phyloP scores from a whole-genome alignment of 2,113 vertebrate genomes.

The Oryzias celebensis region DNA sequence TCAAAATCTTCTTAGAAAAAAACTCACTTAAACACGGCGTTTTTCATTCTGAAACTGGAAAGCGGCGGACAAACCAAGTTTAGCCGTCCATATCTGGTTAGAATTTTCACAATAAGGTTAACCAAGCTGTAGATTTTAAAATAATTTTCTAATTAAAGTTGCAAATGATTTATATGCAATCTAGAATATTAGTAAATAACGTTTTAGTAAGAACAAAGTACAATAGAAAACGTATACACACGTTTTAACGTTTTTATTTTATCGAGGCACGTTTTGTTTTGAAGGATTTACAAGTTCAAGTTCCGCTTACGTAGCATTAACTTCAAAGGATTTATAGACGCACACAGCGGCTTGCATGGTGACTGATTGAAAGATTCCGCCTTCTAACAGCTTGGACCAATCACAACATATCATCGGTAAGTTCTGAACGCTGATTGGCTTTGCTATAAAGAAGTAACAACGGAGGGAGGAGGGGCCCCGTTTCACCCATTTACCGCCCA shows the following conservation, averaged over 20 bases:
- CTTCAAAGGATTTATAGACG: background rate
- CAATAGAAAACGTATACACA: no score
- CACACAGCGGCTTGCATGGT: slow-evolving; percentile 6
- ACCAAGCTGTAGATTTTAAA: no score
- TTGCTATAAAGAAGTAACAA: background rate
- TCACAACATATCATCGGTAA: slow-evolving; percentile 20
- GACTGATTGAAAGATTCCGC: slow-evolving; percentile 65
- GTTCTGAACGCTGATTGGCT: slow-evolving; percentile 31
- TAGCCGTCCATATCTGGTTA: slow-evolving; percentile 7
- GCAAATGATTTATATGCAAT: no score
- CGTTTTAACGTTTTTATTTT: background rate
- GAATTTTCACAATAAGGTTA: slow-evolving; percentile 18
- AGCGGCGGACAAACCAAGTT: background rate
- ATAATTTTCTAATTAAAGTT: no score
- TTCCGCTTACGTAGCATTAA: background rate
- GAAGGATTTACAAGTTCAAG: accelerated
- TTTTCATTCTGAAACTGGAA: no score
- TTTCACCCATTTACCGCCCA: slow-evolving; percentile 45
- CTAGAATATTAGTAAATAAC: accelerated
- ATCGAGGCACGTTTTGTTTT: slow-evolving; percentile 18
- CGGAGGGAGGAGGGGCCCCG: background rate
- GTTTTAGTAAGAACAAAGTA: accelerated
- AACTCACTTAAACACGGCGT: background rate
- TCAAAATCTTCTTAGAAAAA: background rate
- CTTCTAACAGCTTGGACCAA: slow-evolving; percentile 51